Base-by-base conservation (phyloP, 92 coral and sea anemone species). In the Heliopora coerulea region DNA sequence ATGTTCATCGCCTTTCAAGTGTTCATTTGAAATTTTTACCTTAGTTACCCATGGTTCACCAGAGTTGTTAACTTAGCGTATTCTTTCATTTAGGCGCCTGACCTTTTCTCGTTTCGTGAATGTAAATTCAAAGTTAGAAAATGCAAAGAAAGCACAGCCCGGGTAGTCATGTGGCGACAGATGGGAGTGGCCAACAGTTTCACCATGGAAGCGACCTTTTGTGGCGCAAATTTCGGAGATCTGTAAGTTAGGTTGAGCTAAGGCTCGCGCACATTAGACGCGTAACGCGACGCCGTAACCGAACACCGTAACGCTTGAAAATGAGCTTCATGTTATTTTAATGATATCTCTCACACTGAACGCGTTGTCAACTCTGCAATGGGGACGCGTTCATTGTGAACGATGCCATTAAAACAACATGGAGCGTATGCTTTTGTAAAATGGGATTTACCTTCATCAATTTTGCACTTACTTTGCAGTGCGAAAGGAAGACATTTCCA, bases 101-200 rank as follows among this genome's bases (percentile, higher is more conserved):
- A 93, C 72, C 91, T 87, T 77, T 93, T 93, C 83, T 93, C 98
- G 24, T 93, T 93, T 74, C 88, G 89, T 54, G 96, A 96, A 20
- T 93, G 98, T 41, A 93, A 93, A 84, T 93, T 93, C 74, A 84
- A 88, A 73, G 98, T 93, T 56, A 96, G 96, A 59, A 93, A 90
- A 82, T 87, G 96, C 84, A 93, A 93, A 65, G 98, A 93, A 52
- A 87, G 96, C 4, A 93, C 98, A 4, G 98, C 98, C 8, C 96
- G 98, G 25, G 98, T 93, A 23, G 98, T 93, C 35, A 93, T 93
- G 98, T 93, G 98, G 98, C 88, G 88, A 11, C 98, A 93, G 68
- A 84, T 93, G 63, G 98, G 98, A 1, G 91, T 93, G 41, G 65
- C 85, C 35, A 93, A 93, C 77, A 93, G 98, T 60, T 93, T 93